A percentile compares a stretch with the other conserved stretches of the same genome.
These are phyloP conservation scores for Papilio machaon DNA, from an alignment of 1,140 invertebrate species.

Conservation along the genomic window DNA sequence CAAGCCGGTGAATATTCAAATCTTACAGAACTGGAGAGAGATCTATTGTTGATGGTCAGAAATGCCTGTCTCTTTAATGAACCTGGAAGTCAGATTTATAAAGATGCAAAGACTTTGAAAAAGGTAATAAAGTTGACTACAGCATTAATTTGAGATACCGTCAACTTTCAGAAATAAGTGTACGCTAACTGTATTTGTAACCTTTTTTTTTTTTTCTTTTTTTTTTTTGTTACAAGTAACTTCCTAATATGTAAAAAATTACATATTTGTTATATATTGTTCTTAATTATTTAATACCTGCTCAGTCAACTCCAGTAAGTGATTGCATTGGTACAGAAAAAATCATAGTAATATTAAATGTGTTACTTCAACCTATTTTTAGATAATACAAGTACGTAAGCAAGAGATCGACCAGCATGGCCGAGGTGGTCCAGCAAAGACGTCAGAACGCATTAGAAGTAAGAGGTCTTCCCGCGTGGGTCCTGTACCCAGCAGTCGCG, in stretches of 20 bases:
- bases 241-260: too few species aligned
- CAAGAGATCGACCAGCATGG: slow-evolving; percentile 85
- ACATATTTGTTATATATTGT: too few species aligned
- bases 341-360: not conserved
- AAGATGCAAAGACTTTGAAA: slow-evolving; percentile 95
- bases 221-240: too few species aligned
- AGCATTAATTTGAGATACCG: too few species aligned
- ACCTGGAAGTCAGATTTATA: slow-evolving; percentile 97
- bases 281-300: too few species aligned
- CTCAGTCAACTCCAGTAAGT: too few species aligned
- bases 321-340: too few species aligned
- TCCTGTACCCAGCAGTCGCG: slow-evolving; percentile 66
- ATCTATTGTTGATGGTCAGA: slow-evolving; percentile 94
- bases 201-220: too few species aligned
- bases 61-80: slow-evolving; percentile 99
- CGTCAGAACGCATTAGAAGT: slow-evolving; percentile 83
- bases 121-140: slow-evolving; percentile 82
- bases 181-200: too few species aligned
- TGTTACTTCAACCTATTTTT: not conserved
- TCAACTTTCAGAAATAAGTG: too few species aligned
- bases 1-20: slow-evolving; percentile 90
- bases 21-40: slow-evolving; percentile 93
- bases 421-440: slow-evolving; percentile 77
- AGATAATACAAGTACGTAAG: slow-evolving; percentile 85
- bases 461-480: slow-evolving; percentile 67